Base-by-base conservation (phyloP, 2,797 vertebrate species). In the Melanogrammus aeglefinus region DNA sequence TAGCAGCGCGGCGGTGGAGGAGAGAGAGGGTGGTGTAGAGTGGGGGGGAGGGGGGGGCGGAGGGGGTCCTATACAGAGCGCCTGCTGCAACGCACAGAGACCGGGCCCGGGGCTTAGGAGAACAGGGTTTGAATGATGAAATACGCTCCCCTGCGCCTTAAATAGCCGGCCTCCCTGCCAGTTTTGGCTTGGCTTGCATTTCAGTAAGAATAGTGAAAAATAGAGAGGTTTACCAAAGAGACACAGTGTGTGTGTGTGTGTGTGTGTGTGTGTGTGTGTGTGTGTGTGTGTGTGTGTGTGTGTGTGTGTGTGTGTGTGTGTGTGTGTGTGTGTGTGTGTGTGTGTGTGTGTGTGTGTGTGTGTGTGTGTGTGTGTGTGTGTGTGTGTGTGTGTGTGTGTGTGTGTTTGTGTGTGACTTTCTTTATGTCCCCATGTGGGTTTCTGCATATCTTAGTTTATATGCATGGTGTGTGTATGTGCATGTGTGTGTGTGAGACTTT, bases 61-160 rank as follows among this genome's bases (percentile, higher is more conserved):
- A 79, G 76, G 76, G 86, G 83, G 85, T 73, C 76, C 79, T 76
- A 82, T 75, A 41, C 78, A 88, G 74, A 51, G 14, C 44, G 75
- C 84, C 89, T 85, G 74, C 88, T 84, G 21, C 57, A 89, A 86
- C 76, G 80, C 84, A 78, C 21, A 31, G 80, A 76, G 86, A 87
- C 87, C 78, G 85, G 83, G 88, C 91, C 90, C 86, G 1, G 84
- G 88, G 91, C 86, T 0, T 8, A 74, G 77, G 89, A 89, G 89
- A 88, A 91, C 85, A 86, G 86, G 75, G 83, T 87, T 80, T 86
- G 88, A 89, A 91, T 92, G 90, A 92, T 91, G 91, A 91, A 91
- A 93, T 91, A 77, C 79, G 82, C 86, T 83, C 80, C 79, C 47
- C 75, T 77, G 69, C 85, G 85, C 86, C 83, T 78, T 87, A 87